phyloP scores from a whole-genome alignment of 1,140 invertebrate genomes.

The Magallana gigas region DNA sequence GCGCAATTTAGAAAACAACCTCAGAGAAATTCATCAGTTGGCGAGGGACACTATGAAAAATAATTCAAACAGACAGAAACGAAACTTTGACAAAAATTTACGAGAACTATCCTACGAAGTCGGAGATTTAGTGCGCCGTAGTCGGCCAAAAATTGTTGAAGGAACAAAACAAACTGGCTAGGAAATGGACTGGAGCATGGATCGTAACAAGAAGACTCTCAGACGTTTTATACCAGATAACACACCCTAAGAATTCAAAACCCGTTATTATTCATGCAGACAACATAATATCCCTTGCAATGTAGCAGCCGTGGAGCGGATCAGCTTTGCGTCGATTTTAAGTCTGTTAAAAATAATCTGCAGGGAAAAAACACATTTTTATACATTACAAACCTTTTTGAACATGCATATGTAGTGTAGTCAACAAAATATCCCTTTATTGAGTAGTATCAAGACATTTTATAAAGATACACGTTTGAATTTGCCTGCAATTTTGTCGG shows the following conservation, averaged over 20 bases:
- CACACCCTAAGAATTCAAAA: background rate
- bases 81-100: constrained; percentile 1
- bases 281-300: no score
- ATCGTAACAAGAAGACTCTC: background rate
- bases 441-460: no score
- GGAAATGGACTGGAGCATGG: background rate
- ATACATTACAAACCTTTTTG: no score
- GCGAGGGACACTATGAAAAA: background rate
- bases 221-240: background rate
- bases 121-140: background rate
- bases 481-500: no score
- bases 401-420: no score
- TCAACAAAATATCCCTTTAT: no score
- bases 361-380: no score
- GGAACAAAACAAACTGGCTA: background rate
- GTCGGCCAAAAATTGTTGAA: background rate
- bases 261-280: constrained; percentile 1
- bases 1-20: background rate
- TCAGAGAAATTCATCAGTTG: background rate
- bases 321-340: no score
- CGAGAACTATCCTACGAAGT: background rate
- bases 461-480: no score
- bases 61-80: background rate
- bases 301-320: no score
- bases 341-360: no score